phyloP scores from a whole-genome alignment of 2,888 invertebrate species.

The Lepidonotus clava region DNA sequence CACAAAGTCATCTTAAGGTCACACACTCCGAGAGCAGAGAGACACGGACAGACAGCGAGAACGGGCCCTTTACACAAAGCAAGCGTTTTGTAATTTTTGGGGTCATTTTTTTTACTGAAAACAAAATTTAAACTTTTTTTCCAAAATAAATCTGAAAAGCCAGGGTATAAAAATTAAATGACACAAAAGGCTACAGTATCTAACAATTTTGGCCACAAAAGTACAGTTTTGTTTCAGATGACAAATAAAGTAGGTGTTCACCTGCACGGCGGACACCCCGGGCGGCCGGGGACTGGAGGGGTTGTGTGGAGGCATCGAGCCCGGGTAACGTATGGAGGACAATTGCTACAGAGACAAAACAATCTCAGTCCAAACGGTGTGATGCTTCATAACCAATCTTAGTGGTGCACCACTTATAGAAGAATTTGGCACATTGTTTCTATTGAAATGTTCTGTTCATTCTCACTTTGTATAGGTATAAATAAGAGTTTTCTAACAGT shows the following conservation, averaged over 20 bases:
- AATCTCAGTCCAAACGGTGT: neutral
- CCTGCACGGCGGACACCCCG: neutral
- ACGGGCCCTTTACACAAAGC: neutral
- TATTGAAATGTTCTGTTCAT: too few species aligned
- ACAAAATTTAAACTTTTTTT: neutral
- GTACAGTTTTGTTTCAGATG: neutral
- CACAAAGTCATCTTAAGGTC: constrained; percentile 29
- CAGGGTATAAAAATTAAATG: neutral
- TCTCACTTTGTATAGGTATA: too few species aligned
- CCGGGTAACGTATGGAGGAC: neutral
- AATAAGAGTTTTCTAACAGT: too few species aligned
- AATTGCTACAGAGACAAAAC: constrained; percentile 22
- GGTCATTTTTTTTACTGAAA: neutral
- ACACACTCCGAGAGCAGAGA: neutral
- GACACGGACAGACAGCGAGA: neutral
- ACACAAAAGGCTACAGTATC: neutral
- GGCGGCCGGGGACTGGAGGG: neutral
- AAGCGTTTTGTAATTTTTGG: too few species aligned
- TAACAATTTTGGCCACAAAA: neutral
- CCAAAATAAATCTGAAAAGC: neutral
- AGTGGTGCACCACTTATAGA: too few species aligned
- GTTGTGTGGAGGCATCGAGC: neutral
- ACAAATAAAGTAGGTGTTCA: neutral
- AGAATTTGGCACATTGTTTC: too few species aligned
- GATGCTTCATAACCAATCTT: too few species aligned